phyloP scores from a whole-genome alignment of 2,797 vertebrate genomes.

The Chaetophractus vellerosus region DNA sequence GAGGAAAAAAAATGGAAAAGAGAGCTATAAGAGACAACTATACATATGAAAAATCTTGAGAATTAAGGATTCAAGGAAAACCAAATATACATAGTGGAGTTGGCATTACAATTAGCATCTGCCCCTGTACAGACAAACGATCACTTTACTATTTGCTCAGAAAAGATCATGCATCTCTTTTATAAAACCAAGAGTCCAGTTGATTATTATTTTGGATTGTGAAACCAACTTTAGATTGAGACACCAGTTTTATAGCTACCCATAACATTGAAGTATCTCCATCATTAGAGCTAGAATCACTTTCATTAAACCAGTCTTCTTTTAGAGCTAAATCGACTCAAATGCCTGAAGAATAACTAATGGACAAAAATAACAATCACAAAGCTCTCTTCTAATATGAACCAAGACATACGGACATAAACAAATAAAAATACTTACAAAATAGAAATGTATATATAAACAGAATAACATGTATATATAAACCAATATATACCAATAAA shows the following conservation, averaged over 20 bases:
- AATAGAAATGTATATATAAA: background rate
- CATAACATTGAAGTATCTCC: background rate
- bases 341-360: accelerated
- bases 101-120: background rate
- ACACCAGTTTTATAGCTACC: background rate
- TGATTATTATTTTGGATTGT: background rate
- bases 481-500: background rate
- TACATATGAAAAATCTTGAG: background rate
- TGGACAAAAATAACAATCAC: background rate
- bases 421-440: background rate
- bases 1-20: conserved; percentile 54
- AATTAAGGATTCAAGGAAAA: conserved; percentile 34
- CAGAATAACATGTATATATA: background rate
- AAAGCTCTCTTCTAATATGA: background rate
- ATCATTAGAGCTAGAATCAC: background rate
- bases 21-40: background rate
- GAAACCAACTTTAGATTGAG: background rate
- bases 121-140: background rate
- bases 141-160: background rate
- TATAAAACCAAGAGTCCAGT: background rate
- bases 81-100: background rate
- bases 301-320: background rate
- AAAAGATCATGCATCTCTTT: background rate
- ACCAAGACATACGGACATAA: background rate
- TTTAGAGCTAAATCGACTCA: background rate